Evolutionary conservation across 2,888 invertebrate genomes (phyloP).

Genomic region (Cephus pulcher): DNA sequence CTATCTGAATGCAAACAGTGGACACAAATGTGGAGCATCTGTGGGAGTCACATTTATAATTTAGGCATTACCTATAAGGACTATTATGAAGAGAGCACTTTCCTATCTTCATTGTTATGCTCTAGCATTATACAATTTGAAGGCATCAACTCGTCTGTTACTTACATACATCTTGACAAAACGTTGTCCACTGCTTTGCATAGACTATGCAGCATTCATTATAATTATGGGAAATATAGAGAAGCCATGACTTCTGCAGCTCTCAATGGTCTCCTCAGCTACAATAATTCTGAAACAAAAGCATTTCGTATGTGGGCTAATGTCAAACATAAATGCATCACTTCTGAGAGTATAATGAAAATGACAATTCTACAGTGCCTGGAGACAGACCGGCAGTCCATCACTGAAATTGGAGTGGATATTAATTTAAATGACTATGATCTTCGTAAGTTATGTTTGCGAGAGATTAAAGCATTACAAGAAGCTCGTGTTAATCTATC

Average conservation of each 20-base stretch:
- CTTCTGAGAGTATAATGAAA: conserved; percentile 24
- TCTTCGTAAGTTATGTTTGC: conserved; percentile 42
- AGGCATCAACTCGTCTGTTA: conserved; percentile 28
- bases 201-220: conserved; percentile 12
- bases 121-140: conserved; percentile 38
- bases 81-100: conserved; percentile 36
- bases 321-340: conserved; percentile 45
- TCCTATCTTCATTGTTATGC: conserved; percentile 40
- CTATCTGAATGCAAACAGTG: conserved; percentile 41
- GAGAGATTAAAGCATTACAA: conserved; percentile 47
- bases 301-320: conserved; percentile 53
- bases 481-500: conserved; percentile 41
- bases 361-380: conserved; percentile 45
- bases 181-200: conserved; percentile 18
- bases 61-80: conserved; percentile 38
- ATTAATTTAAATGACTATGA: conserved; percentile 43
- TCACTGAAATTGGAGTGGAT: conserved; percentile 41
- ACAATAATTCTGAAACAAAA: conserved; percentile 38
- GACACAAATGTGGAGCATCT: conserved; percentile 42
- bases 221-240: conserved; percentile 35
- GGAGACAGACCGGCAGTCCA: conserved; percentile 31
- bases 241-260: conserved; percentile 51
- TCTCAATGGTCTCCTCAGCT: conserved; percentile 49
- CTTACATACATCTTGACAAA: conserved; percentile 4
- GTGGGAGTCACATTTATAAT: conserved; percentile 47